Base-by-base conservation (phyloP, 2,797 vertebrate genomes). In the Chelidonichthys spinosus region DNA sequence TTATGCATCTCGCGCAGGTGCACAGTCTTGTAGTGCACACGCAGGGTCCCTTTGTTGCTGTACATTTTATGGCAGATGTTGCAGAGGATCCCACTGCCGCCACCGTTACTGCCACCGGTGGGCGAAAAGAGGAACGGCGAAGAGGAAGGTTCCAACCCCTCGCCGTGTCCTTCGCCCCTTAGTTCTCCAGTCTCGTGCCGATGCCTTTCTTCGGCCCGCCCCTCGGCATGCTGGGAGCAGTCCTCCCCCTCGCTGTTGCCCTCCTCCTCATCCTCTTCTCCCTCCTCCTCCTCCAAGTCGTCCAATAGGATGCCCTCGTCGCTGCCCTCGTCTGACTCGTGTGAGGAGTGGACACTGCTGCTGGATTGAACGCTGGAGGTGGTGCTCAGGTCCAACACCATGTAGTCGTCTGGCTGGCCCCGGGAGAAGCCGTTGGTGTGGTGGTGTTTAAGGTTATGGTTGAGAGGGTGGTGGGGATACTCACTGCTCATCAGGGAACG, bases 51-150 rank as follows among this genome's bases (percentile, higher is more conserved):
- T 94, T 98, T 99, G 97, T 99, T 99, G 95, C 98, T 99, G 95
- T 99, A 99, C 95, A 97, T 96, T 96, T 99, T 99, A 95, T 97
- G 97, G 94, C 98, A 99, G 93, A 99, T 98, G 94, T 95, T 97
- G 94, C 98, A 99, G 92, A 98, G 95, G 92, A 98, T 96, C 90
- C 97, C 96, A 85, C 95, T 92, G 82, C 94, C 94, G 74, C 95
- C 95, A 84, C 94, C 94, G 61, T 94, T 95, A 91, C 94, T 95
- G 91, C 95, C 95, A 77, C 90, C 92, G 13, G 92, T 93, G 90
- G 96, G 90, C 13, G 94, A 95, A 85, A 94, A 95, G 91, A 96
- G 94, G 89, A 96, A 93, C 65, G 96, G 95, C 54, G 97, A 96
- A 71, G 92, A 91, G 83, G 92, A 92, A 42, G 88, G 72, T 69